Percentiles rank a stretch among this genome's conserved stretches.
Evolutionary conservation across 2,797 vertebrate genomes (phyloP).

Genomic region (Scleropages formosus): DNA sequence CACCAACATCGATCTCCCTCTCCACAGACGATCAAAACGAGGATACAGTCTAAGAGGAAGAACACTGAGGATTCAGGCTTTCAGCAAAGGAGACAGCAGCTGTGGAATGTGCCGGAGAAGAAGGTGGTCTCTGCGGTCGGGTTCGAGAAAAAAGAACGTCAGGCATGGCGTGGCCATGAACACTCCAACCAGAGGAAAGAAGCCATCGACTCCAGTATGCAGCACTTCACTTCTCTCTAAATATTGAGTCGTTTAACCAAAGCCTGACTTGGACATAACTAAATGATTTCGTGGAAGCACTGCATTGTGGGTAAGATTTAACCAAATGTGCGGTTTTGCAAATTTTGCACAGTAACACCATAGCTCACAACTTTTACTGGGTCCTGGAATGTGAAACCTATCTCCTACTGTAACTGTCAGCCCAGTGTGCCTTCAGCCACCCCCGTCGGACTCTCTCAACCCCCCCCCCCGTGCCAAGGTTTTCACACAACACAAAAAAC

Average conservation of each 20-base stretch:
- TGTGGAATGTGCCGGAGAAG: conserved; percentile 5
- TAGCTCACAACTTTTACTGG: not conserved
- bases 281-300: not conserved
- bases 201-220: not conserved
- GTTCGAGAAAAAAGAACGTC: not conserved
- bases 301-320: not conserved
- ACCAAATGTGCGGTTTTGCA: not conserved
- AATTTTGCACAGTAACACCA: not conserved
- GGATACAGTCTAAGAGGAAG: not conserved
- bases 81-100: not conserved
- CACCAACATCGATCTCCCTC: conserved; percentile 2
- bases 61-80: not conserved
- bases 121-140: conserved; percentile 2
- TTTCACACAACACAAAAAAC: no score
- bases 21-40: not conserved
- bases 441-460: no score
- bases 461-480: no score
- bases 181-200: not conserved
- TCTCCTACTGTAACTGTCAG: not conserved
- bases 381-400: not conserved
- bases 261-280: not conserved
- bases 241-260: not conserved
- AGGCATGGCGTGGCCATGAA: not conserved
- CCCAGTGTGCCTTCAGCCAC: not conserved
- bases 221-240: not conserved